Evolutionary conservation across 2,888 invertebrate species (phyloP).

Genomic region (Drosophila falleni): DNA sequence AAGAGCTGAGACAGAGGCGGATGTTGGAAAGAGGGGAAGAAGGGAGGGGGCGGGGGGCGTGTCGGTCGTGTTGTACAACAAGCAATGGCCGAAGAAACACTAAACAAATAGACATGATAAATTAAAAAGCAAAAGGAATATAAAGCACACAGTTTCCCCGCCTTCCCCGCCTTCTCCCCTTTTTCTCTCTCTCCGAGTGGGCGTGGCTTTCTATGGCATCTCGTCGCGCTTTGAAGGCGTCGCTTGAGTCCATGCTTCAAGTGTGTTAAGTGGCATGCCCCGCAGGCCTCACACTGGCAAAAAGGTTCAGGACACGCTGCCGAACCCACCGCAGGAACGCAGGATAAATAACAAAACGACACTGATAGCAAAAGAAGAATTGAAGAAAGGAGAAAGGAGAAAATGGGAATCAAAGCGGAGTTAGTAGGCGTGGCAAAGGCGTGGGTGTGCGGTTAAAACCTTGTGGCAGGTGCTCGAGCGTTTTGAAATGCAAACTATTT

Average conservation of each 20-base stretch:
- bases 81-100: conserved; percentile 60
- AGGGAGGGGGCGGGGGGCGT: background rate
- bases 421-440: conserved; percentile 12
- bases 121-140: conserved; percentile 72
- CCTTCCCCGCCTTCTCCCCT: background rate
- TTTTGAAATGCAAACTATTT: conserved; percentile 59
- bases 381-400: background rate
- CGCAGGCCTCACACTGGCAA: conserved; percentile 45
- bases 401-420: background rate
- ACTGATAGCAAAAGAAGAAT: conserved; percentile 55
- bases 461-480: conserved; percentile 60
- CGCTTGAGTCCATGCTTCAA: conserved; percentile 38
- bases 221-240: conserved; percentile 42
- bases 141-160: conserved; percentile 57
- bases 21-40: too few species aligned
- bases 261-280: conserved; percentile 75
- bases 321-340: conserved; percentile 46
- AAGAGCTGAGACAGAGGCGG: conserved; percentile 16
- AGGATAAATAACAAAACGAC: conserved; percentile 76
- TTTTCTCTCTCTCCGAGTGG: conserved; percentile 2
- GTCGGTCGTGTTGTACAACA: conserved; percentile 39
- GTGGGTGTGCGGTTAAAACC: conserved; percentile 48
- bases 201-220: conserved; percentile 40
- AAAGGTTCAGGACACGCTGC: conserved; percentile 10
- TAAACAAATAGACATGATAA: conserved; percentile 81